Conservation (phyloP, 2,888 invertebrate genomes). For the Diplazon laetatorius region DNA sequence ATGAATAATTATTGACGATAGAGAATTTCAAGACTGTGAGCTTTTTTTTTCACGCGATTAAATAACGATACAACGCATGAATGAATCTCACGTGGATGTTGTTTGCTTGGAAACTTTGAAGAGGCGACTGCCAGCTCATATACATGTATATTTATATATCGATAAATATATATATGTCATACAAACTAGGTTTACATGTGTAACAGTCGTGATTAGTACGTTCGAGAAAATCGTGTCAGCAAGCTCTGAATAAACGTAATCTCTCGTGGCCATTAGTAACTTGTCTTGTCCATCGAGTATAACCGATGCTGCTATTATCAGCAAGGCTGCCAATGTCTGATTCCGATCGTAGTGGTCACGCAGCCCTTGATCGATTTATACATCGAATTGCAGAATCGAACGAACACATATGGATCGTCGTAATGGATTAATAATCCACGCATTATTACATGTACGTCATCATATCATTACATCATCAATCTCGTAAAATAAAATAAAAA, state of each 20-base stretch:
- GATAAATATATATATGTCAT: conserved; percentile 4
- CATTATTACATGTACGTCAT: no score
- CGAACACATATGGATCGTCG: neutral
- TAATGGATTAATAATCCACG: conserved; percentile 32
- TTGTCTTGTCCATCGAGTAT: conserved; percentile 9
- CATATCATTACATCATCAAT: no score
- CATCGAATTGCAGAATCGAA: neutral
- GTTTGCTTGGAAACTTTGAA: conserved; percentile 3
- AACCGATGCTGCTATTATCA: conserved; percentile 6
- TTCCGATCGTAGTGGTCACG: neutral
- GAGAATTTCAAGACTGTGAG: conserved; percentile 8
- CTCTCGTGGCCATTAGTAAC: neutral
- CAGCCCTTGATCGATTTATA: neutral
- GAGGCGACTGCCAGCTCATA: neutral
- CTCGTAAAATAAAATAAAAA: no score
- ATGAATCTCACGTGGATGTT: conserved; percentile 15
- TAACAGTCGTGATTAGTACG: conserved; percentile 22
- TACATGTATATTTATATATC: no score
- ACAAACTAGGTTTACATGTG: neutral
- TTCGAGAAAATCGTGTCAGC: conserved; percentile 30
- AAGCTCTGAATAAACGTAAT: conserved; percentile 42
- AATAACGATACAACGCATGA: conserved; percentile 44
- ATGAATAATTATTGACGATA: conserved; percentile 19
- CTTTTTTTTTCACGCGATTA: neutral
- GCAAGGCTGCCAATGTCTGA: conserved; percentile 2